Percentiles rank a stretch among this genome's conserved stretches.
Conservation (phyloP, 2,113 vertebrate genomes). For the Rhynchomys soricoides region DNA sequence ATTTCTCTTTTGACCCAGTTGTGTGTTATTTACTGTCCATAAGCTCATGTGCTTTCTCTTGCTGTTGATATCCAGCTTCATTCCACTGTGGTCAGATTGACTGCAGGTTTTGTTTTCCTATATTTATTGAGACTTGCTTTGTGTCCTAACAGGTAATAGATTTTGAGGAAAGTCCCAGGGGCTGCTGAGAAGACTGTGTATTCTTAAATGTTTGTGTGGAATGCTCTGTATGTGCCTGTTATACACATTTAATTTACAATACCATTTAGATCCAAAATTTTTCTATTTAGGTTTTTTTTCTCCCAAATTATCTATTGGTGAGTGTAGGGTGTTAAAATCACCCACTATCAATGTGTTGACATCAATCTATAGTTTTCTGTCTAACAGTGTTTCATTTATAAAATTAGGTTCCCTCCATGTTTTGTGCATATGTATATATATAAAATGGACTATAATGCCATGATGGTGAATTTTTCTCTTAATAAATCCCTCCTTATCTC, state of each 20-base stretch:
- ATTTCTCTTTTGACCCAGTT: background rate
- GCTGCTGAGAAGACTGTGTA: no score
- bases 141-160: background rate
- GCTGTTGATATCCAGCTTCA: background rate
- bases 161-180: background rate
- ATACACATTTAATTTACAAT: background rate
- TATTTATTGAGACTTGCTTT: background rate
- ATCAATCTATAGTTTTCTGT: background rate
- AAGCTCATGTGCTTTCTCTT: background rate
- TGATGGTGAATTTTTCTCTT: background rate
- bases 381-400: background rate
- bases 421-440: background rate
- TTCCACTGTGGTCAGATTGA: background rate
- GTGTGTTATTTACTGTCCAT: background rate
- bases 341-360: background rate
- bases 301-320: background rate
- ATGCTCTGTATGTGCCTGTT: background rate
- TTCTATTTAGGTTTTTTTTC: background rate
- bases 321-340: background rate
- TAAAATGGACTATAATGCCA: background rate
- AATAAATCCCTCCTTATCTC: background rate
- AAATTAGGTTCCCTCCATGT: background rate
- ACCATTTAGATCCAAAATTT: background rate
- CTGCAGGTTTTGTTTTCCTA: background rate
- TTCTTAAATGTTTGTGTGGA: background rate